These are phyloP conservation scores for Alviniconcha strummeri DNA, from an alignment of 2,888 invertebrate species.

Conservation along the genomic window DNA sequence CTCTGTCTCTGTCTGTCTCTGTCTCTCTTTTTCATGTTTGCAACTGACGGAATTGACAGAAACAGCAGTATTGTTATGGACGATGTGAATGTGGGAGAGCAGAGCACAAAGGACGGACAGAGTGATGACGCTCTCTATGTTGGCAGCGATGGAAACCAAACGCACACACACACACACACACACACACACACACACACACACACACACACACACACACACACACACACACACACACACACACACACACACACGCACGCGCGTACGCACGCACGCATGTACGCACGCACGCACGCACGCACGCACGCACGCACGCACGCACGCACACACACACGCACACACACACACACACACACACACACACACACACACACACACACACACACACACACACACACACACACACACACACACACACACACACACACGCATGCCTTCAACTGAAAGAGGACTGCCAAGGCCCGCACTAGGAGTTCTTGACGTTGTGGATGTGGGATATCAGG, in stretches of 20 bases:
- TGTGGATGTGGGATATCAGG: not conserved
- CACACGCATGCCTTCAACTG: not conserved
- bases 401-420: not conserved
- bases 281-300: not conserved
- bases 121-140: too few relatives aligned
- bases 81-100: too few relatives aligned
- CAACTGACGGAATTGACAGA: too few relatives aligned
- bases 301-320: not conserved
- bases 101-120: too few relatives aligned
- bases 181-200: constrained; percentile 7
- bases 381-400: not conserved
- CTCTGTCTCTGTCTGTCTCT: not conserved
- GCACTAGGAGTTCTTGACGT: not conserved
- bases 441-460: not conserved
- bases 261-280: not conserved
- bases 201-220: not conserved
- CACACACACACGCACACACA: not conserved
- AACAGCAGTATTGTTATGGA: too few relatives aligned
- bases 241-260: not conserved
- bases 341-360: constrained; percentile 6
- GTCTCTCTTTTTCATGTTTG: not conserved
- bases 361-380: not conserved
- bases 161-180: not conserved
- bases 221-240: not conserved
- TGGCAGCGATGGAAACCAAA: not conserved